Percentiles rank a stretch among this genome's conserved stretches.
phyloP scores from a whole-genome alignment of 2,113 vertebrate species.

The Cygnus atratus region DNA sequence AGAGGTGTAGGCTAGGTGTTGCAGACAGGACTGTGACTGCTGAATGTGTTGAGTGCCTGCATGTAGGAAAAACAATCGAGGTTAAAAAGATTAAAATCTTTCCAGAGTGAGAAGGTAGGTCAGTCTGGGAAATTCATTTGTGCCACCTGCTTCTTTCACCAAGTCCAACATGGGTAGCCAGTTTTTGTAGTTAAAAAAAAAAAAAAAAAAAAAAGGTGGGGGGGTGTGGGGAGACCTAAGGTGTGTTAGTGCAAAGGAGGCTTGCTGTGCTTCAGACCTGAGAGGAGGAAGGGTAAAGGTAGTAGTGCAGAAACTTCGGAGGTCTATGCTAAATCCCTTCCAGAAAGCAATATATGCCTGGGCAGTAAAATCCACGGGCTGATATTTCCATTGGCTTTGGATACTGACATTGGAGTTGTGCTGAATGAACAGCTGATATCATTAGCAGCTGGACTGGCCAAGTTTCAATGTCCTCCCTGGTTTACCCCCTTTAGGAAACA shows the following conservation, averaged over 20 bases:
- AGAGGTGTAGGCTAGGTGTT: not conserved
- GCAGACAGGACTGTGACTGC: not conserved
- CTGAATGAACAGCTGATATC: not conserved
- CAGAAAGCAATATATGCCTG: not conserved
- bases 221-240: not conserved
- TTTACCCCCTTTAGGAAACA: not conserved
- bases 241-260: not conserved
- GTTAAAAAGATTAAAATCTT: not conserved
- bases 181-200: not conserved
- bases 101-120: not conserved
- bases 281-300: not conserved
- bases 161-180: accelerated
- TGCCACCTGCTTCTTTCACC: not conserved
- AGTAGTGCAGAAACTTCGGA: not conserved
- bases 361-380: not conserved
- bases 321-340: not conserved
- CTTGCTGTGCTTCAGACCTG: not conserved
- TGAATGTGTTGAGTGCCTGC: not conserved
- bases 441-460: not conserved
- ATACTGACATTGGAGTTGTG: accelerated
- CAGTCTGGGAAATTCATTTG: not conserved
- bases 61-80: not conserved
- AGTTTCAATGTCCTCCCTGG: not conserved
- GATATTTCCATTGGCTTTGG: not conserved
- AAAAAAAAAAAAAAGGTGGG: not conserved